Evolutionary conservation across 2,888 invertebrate species (phyloP).

Genomic region (Myopa testacea): DNA sequence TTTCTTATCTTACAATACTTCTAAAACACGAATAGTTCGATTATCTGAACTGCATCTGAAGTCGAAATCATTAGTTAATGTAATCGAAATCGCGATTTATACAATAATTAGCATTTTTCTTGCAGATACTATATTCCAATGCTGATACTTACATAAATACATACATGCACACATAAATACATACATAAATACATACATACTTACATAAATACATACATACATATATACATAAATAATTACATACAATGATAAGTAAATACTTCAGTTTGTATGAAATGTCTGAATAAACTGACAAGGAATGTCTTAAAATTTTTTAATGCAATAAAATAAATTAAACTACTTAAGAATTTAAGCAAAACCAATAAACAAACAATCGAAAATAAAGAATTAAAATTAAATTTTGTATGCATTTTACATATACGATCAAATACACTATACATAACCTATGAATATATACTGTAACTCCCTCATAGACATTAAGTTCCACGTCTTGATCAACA

Average conservation of each 20-base stretch:
- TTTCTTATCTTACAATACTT: too few relatives aligned
- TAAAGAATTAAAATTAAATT: constrained; percentile 12
- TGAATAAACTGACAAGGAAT: too few relatives aligned
- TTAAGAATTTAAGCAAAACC: too few relatives aligned
- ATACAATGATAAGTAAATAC: not conserved
- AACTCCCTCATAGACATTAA: not conserved
- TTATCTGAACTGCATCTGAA: too few relatives aligned
- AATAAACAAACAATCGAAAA: not conserved
- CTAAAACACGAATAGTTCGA: too few relatives aligned
- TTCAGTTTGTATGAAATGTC: too few relatives aligned
- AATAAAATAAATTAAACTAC: not conserved
- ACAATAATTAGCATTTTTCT: too few relatives aligned
- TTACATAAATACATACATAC: not conserved
- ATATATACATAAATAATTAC: not conserved
- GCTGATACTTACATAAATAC: too few relatives aligned
- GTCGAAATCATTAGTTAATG: too few relatives aligned
- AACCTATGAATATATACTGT: not conserved
- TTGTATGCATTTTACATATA: constrained; percentile 25
- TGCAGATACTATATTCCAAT: too few relatives aligned
- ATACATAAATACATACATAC: too few relatives aligned
- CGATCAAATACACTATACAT: not conserved
- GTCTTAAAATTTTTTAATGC: not conserved
- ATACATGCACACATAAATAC: not conserved
- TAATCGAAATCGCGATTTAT: too few relatives aligned
- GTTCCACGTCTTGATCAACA: not conserved